Conservation (phyloP, 2,888 invertebrate genomes). For the Perizoma flavofasciatum region DNA sequence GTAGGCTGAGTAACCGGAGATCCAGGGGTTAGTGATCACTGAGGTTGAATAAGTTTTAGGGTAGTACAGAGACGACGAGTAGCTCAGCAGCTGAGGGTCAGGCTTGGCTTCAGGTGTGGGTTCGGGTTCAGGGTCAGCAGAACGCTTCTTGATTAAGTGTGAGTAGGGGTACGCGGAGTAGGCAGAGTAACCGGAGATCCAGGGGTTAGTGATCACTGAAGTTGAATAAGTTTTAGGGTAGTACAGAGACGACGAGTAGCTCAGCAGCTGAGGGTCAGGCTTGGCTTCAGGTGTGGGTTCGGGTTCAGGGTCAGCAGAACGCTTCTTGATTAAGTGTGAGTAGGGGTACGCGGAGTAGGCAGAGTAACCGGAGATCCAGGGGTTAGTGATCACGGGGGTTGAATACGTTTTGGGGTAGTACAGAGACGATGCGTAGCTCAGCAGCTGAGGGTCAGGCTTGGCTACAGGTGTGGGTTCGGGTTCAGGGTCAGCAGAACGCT, state of each 20-base stretch:
- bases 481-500: conserved; percentile 38
- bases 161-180: too few relatives aligned
- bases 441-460: conserved; percentile 32
- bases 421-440: conserved; percentile 41
- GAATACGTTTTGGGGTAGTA: conserved; percentile 18
- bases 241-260: conserved; percentile 9
- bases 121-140: too few relatives aligned
- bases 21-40: too few relatives aligned
- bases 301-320: conserved; percentile 43
- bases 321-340: conserved; percentile 60
- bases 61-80: too few relatives aligned
- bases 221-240: conserved; percentile 6
- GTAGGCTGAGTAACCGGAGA: too few relatives aligned
- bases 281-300: too few relatives aligned
- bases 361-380: conserved; percentile 15
- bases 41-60: too few relatives aligned
- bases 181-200: too few relatives aligned
- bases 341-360: conserved; percentile 20
- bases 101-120: too few relatives aligned
- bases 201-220: too few relatives aligned
- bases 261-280: too few relatives aligned
- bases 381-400: conserved; percentile 19
- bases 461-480: conserved; percentile 25
- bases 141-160: conserved; percentile 37
- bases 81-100: too few relatives aligned